Evolutionary conservation across 2,888 invertebrate genomes (phyloP).

Genomic region (Archips crataeganus): DNA sequence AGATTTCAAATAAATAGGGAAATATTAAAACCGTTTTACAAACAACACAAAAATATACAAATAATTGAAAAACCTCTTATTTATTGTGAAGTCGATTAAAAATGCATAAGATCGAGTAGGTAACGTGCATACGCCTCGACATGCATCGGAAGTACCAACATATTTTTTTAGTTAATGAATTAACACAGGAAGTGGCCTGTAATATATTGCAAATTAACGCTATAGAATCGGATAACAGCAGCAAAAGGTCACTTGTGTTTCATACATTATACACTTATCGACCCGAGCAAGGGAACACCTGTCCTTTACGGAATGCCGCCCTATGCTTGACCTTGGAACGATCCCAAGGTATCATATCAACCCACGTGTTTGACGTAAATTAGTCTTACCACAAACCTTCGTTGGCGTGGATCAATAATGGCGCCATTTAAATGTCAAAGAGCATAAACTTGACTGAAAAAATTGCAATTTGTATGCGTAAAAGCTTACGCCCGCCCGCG

Average conservation of each 20-base stretch:
- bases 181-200: slow-evolving; percentile 2
- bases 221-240: not conserved
- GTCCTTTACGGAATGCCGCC: not conserved
- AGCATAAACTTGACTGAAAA: not conserved
- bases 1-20: too few species aligned
- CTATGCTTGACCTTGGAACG: slow-evolving; percentile 8
- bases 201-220: not conserved
- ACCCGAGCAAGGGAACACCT: slow-evolving; percentile 10
- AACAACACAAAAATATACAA: too few species aligned
- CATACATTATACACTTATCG: slow-evolving; percentile 1
- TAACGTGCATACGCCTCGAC: not conserved
- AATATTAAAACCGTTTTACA: too few species aligned
- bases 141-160: not conserved
- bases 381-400: not conserved
- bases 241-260: slow-evolving; percentile 3
- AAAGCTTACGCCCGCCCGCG: too few species aligned
- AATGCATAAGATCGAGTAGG: not conserved
- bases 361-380: slow-evolving; percentile 3
- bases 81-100: not conserved
- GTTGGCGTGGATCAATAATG: not conserved
- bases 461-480: not conserved
- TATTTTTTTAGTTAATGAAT: not conserved
- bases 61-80: too few species aligned
- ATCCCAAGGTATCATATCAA: slow-evolving; percentile 1
- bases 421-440: slow-evolving; percentile 1